A percentile compares a stretch with the other conserved stretches of the same genome.
These are phyloP conservation scores for Volucella bombylans DNA, from an alignment of 2,888 invertebrate species.

Conservation along the genomic window DNA sequence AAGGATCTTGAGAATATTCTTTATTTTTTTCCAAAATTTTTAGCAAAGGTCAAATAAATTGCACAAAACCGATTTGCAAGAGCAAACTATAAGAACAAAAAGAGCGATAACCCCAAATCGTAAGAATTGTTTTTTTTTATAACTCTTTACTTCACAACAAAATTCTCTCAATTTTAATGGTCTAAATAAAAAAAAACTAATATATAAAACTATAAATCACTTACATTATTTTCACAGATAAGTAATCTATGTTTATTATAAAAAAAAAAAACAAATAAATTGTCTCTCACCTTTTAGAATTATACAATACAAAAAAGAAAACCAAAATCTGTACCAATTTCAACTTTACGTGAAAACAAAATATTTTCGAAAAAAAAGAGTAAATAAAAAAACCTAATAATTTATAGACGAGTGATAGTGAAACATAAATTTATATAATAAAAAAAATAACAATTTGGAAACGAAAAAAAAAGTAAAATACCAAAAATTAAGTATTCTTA, in stretches of 20 bases:
- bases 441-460: not conserved
- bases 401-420: conserved; percentile 37
- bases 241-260: conserved; percentile 11
- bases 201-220: too few species aligned
- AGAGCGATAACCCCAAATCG: conserved; percentile 24
- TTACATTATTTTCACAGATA: not conserved
- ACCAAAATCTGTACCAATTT: conserved; percentile 19
- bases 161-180: too few species aligned
- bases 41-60: not conserved
- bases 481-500: conserved; percentile 8
- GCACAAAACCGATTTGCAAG: not conserved
- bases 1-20: too few species aligned
- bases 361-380: conserved; percentile 37
- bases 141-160: not conserved
- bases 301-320: conserved; percentile 5
- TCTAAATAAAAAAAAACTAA: too few species aligned
- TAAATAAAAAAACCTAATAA: conserved; percentile 25
- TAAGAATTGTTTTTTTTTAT: not conserved
- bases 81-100: not conserved
- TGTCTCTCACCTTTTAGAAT: conserved; percentile 22
- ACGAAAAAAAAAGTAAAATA: not conserved
- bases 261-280: not conserved
- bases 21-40: too few species aligned
- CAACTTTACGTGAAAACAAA: conserved; percentile 8
- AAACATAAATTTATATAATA: not conserved